Evolutionary conservation across 1,140 invertebrate genomes (phyloP), one percentile per base, ranked within the genome.

Genomic region (Schlechtendalia chinensis): DNA sequence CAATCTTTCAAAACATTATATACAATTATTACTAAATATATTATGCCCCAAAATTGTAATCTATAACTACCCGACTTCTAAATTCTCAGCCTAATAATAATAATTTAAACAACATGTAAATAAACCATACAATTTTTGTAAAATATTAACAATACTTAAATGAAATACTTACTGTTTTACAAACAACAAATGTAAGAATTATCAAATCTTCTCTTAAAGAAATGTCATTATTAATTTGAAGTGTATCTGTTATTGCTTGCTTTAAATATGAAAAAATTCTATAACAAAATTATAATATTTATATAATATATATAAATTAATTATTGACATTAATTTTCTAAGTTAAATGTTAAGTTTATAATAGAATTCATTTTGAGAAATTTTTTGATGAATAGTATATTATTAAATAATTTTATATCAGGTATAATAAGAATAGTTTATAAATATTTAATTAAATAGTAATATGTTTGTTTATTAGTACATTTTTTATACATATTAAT

Each of bases 91-190:
- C 32, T 39, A 8, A 39, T 39, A 39, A 39, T 39, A 39, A 39
- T 39, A 39, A 39, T 39, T 39, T 39, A 39, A 39, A 39, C 32
- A 39, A 39, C 32, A 3, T 4, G 8, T 39, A 39, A 39, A 39
- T 39, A 39, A 39, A 39, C 32, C 32, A 4, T 4, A 39, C 3
- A 39, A 39, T 8, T 8, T 39, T 39, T 8, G 8, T 39, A 39
- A 39, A 39, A 8, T 27, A 50, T 19, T 53, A 53, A 50, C 2
- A 32, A 10, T 24, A 71, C 27, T n/a, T 22, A 45, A 67, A 67
- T 32, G 10, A 56, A 45, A 29, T 22, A 82, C 80, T 81, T 69
- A 82, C 82, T 10, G 65, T 72, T 56, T 77, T 71, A 72, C 69
- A 82, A 27, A 59, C 32, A 5, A 27, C 16, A 22, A 77, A 74